These are phyloP conservation scores for Lagria hirta DNA, from an alignment of 2,888 invertebrate species.

Conservation along the genomic window DNA sequence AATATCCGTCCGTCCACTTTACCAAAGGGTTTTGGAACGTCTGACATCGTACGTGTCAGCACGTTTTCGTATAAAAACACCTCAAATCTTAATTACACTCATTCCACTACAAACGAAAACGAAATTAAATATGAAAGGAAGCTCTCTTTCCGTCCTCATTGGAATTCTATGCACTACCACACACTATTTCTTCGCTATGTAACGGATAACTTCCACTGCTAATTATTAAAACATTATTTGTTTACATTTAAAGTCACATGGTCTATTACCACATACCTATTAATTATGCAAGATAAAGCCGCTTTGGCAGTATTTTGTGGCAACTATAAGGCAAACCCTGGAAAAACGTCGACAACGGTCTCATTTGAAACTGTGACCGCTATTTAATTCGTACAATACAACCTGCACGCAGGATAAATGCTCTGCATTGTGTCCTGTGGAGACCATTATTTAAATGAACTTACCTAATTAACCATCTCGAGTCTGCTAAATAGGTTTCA, in stretches of 20 bases:
- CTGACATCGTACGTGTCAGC: too few species aligned
- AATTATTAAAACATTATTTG: slow-evolving; percentile 13
- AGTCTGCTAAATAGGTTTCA: too few species aligned
- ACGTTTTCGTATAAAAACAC: too few species aligned
- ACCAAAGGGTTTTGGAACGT: too few species aligned
- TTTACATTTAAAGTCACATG: slow-evolving; percentile 7
- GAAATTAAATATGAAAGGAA: slow-evolving; percentile 19
- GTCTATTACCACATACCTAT: slow-evolving; percentile 3
- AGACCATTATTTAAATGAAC: slow-evolving; percentile 19
- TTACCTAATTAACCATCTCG: slow-evolving; percentile 11
- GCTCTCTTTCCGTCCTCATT: slow-evolving; percentile 10
- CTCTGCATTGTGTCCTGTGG: slow-evolving; percentile 9
- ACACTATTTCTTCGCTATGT: slow-evolving; percentile 3
- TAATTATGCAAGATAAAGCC: slow-evolving; percentile 11
- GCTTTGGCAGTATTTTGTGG: slow-evolving; percentile 7
- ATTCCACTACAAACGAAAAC: slow-evolving; percentile 12
- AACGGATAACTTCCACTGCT: slow-evolving; percentile 6
- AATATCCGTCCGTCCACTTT: too few species aligned
- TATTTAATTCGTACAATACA: slow-evolving; percentile 11
- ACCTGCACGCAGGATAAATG: slow-evolving; percentile 14
- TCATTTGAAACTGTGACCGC: slow-evolving; percentile 11
- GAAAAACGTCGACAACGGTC: slow-evolving; percentile 5
- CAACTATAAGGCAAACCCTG: slow-evolving; percentile 3
- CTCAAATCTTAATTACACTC: slow-evolving; percentile 7
- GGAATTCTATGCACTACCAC: slow-evolving; percentile 5